phyloP scores from a whole-genome alignment of 2,113 vertebrate species.

The Triplophysa siluroides region DNA sequence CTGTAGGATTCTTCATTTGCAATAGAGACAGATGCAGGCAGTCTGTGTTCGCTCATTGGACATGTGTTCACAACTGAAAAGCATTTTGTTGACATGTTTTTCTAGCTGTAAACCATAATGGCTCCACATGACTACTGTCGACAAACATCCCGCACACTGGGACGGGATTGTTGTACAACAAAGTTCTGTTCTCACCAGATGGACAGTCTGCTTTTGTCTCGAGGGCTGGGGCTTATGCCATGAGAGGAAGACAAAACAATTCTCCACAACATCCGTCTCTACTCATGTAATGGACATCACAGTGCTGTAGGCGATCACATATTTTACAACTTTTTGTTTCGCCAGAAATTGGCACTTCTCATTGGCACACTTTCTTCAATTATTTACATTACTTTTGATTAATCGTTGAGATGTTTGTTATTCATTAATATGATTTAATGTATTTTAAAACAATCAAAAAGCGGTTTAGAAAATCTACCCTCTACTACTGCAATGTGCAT shows the following conservation, averaged over 20 bases:
- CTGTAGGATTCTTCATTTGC: conserved; percentile 36
- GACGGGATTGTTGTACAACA: conserved; percentile 2
- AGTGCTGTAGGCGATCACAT: too few species aligned
- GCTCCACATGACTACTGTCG: conserved; percentile 26
- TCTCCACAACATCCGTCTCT: not conserved
- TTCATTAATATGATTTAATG: too few species aligned
- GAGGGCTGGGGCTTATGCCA: not conserved
- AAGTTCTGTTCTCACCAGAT: not conserved
- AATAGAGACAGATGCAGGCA: conserved; percentile 43
- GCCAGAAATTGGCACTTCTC: too few species aligned
- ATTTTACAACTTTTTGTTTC: too few species aligned
- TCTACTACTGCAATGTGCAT: not conserved
- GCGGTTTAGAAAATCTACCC: not conserved
- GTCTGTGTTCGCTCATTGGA: conserved; percentile 15
- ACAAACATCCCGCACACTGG: conserved; percentile 9
- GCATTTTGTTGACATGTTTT: conserved; percentile 29
- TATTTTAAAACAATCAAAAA: too few species aligned
- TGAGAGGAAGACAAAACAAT: not conserved
- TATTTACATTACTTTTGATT: not conserved
- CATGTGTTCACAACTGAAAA: conserved; percentile 23
- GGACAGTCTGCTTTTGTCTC: not conserved
- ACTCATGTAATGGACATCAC: too few species aligned
- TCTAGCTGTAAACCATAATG: conserved; percentile 26
- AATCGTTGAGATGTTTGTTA: too few species aligned
- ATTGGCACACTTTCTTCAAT: not conserved